Conservation (phyloP, 2,888 invertebrate genomes). For the Amphipyra tragopoginis region DNA sequence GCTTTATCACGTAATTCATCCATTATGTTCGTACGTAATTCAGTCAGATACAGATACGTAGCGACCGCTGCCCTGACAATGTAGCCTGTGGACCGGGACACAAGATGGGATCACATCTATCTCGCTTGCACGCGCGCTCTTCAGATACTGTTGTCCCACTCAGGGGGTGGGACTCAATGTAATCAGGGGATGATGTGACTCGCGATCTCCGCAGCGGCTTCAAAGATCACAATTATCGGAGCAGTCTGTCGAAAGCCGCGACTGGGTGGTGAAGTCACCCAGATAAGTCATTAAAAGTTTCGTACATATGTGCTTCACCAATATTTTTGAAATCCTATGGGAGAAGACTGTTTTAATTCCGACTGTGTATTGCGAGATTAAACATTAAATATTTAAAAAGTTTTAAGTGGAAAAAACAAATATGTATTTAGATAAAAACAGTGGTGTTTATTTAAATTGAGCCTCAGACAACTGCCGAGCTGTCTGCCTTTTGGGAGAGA, state of each 20-base stretch:
- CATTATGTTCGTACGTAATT: constrained; percentile 78
- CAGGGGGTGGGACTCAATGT: constrained; percentile 88
- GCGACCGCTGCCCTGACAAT: constrained; percentile 86
- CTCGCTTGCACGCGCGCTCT: constrained; percentile 69
- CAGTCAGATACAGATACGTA: constrained; percentile 82
- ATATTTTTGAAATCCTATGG: constrained; percentile 34
- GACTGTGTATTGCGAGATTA: constrained; percentile 12
- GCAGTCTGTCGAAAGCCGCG: constrained; percentile 89
- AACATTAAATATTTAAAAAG: constrained; percentile 21
- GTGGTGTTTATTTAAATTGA: constrained; percentile 47
- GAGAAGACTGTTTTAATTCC: constrained; percentile 18
- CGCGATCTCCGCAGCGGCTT: constrained; percentile 87
- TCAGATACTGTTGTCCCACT: constrained; percentile 68
- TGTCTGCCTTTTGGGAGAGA: constrained; percentile 91
- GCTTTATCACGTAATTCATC: constrained; percentile 62
- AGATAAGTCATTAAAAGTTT: constrained; percentile 76
- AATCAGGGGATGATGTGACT: constrained; percentile 90
- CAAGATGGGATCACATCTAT: constrained; percentile 91
- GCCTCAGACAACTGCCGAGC: constrained; percentile 71
- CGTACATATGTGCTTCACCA: constrained; percentile 58
- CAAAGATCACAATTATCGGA: constrained; percentile 90
- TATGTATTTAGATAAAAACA: constrained; percentile 45
- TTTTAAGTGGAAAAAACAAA: constrained; percentile 40
- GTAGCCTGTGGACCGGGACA: constrained; percentile 89
- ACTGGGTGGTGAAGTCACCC: constrained; percentile 84